phyloP scores from a whole-genome alignment of 2,113 vertebrate genomes.

The Micronisus gabar region DNA sequence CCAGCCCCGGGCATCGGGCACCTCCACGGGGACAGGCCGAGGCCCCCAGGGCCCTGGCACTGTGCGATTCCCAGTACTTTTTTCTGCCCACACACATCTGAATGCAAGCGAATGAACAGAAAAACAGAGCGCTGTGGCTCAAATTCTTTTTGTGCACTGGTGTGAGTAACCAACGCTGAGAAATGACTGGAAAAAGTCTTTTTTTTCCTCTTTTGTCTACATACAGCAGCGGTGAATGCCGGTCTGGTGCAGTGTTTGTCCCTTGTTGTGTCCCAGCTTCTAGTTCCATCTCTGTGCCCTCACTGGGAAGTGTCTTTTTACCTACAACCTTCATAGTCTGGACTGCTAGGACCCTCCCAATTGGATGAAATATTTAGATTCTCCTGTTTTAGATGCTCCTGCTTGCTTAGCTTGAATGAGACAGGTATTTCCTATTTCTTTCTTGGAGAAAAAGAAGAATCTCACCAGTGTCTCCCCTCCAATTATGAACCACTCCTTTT shows the following conservation, averaged over 20 bases:
- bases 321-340: background rate
- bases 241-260: background rate
- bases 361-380: background rate
- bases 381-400: background rate
- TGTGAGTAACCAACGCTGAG: background rate
- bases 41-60: no score
- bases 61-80: background rate
- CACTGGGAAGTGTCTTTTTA: background rate
- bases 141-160: background rate
- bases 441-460: background rate
- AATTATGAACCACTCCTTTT: background rate
- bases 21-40: rapidly evolving
- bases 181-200: background rate
- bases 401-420: background rate
- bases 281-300: background rate
- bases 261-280: background rate
- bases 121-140: background rate
- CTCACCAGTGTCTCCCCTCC: background rate
- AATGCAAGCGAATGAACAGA: background rate
- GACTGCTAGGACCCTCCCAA: background rate
- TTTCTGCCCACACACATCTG: background rate
- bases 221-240: background rate
- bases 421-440: background rate
- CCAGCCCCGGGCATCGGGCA: rapidly evolving
- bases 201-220: background rate